phyloP scores from a whole-genome alignment of 2,113 vertebrate species.

The Elgaria multicarinata region DNA sequence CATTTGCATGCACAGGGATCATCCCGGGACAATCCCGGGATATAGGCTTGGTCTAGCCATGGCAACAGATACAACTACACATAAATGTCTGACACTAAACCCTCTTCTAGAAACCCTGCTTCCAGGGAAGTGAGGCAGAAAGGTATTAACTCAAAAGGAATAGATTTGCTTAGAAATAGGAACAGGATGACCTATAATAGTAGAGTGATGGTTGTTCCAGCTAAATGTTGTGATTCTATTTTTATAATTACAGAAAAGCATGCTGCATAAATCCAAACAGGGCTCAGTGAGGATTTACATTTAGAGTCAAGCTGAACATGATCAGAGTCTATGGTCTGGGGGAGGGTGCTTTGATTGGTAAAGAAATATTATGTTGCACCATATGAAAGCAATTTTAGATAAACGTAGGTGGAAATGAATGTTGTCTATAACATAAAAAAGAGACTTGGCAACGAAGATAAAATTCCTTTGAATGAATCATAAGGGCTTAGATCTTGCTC shows the following conservation, averaged over 20 bases:
- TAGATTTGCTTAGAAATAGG: neutral
- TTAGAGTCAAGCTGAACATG: neutral
- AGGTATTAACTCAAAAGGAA: neutral
- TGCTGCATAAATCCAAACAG: neutral
- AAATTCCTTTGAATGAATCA: slow-evolving; percentile 2
- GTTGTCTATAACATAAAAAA: slow-evolving; percentile 7
- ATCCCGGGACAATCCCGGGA: too few species aligned
- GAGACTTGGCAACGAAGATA: neutral
- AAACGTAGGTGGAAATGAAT: neutral
- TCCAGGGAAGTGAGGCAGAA: neutral
- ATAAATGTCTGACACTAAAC: neutral
- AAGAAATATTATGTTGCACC: neutral
- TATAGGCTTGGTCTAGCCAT: too few species aligned
- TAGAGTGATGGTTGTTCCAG: too few species aligned
- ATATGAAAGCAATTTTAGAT: neutral
- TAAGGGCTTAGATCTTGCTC: slow-evolving; percentile 11
- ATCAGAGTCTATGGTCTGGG: neutral
- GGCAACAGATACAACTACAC: neutral
- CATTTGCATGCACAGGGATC: too few species aligned
- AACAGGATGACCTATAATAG: neutral
- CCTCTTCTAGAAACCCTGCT: neutral
- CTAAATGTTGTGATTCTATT: neutral
- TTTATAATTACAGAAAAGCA: neutral
- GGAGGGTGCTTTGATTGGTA: neutral
- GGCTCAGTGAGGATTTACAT: neutral